A percentile compares a stretch with the other conserved stretches of the same genome.
These are phyloP conservation scores for Lichenostomus cassidix DNA, from an alignment of 2,113 vertebrate genomes.

Conservation along the genomic window DNA sequence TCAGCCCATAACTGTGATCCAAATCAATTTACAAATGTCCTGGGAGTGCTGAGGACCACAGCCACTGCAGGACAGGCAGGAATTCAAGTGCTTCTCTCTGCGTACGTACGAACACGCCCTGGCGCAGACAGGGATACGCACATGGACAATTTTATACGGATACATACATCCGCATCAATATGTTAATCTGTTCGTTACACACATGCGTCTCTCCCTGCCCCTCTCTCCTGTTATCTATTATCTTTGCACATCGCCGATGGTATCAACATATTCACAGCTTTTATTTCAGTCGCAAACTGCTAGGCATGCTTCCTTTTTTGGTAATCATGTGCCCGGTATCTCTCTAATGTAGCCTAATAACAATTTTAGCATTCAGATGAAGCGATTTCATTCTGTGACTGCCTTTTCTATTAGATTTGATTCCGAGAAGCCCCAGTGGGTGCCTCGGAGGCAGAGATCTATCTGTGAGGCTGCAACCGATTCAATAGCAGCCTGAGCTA, in stretches of 20 bases:
- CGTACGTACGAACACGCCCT: fast-evolving
- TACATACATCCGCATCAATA: not conserved
- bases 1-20: not conserved
- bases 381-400: slow-evolving; percentile 86
- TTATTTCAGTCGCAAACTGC: slow-evolving; percentile 80
- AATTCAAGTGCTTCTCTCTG: not conserved
- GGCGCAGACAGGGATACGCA: fast-evolving
- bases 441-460: slow-evolving; percentile 88
- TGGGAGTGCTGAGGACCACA: not conserved
- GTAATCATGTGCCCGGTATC: slow-evolving; percentile 78
- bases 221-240: slow-evolving; percentile 58
- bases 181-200: slow-evolving; percentile 61
- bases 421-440: slow-evolving; percentile 88
- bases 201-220: not conserved
- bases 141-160: not conserved
- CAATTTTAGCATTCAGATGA: slow-evolving; percentile 93
- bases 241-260: slow-evolving; percentile 66
- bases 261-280: slow-evolving; percentile 78
- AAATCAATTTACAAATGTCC: not conserved
- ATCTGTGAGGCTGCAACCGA: slow-evolving; percentile 86
- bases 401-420: slow-evolving; percentile 89
- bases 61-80: not conserved
- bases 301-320: slow-evolving; percentile 79
- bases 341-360: slow-evolving; percentile 88
- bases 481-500: slow-evolving; percentile 87